Evolutionary conservation across 2,888 invertebrate species (phyloP).

Genomic region (Agapostemon virescens): DNA sequence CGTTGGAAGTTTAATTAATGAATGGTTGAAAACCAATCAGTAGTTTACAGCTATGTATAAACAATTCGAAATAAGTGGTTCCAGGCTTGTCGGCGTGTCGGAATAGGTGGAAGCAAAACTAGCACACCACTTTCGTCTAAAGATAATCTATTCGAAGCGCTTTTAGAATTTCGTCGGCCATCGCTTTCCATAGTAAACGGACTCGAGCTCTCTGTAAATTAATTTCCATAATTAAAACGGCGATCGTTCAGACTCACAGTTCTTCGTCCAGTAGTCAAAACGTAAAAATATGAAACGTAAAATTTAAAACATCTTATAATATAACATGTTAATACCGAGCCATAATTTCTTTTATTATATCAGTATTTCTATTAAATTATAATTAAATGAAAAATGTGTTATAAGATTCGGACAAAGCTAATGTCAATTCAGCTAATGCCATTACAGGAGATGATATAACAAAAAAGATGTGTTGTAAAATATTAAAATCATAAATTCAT

Average conservation of each 20-base stretch:
- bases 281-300: background rate
- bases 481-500: no score
- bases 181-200: background rate
- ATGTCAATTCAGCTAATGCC: no score
- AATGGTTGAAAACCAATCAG: background rate
- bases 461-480: no score
- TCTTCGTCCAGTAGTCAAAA: background rate
- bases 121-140: background rate
- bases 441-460: no score
- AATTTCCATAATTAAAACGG: background rate
- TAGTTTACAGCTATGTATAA: background rate
- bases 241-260: background rate
- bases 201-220: background rate
- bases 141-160: background rate
- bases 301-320: no score
- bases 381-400: no score
- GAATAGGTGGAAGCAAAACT: background rate
- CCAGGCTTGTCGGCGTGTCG: background rate
- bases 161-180: background rate
- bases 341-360: no score
- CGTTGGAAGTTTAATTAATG: background rate
- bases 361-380: no score
- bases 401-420: no score
- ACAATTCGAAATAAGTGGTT: background rate
- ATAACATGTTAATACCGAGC: no score